Evolutionary conservation across 1,140 invertebrate species (phyloP), one percentile per base, ranked within the genome.

Genomic region (Drosophila micromelanica): DNA sequence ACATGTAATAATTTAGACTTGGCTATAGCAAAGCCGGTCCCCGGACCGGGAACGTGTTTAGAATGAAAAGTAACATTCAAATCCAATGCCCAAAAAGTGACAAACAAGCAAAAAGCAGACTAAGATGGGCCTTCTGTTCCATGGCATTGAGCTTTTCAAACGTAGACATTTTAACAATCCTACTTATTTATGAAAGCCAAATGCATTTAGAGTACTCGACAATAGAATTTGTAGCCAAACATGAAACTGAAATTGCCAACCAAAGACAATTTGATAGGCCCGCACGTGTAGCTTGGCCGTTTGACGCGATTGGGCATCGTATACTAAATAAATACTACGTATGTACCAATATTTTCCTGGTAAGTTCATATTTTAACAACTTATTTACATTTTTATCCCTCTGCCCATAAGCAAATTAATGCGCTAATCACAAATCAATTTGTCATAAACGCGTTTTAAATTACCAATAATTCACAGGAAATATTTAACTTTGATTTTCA

Each of bases 151-250:
- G 55, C 42, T 23, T 60, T 20, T 49, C 57, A 43, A 73, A 49
- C 64, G 55, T 68, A 75, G 71, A 78, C 81, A 81, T 78, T 86
- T 86, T 87, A 87, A 78, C 74, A 82, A 68, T 76, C 70, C 71
- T 87, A 76, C 87, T 87, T 86, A 86, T 86, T 86, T 86, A 86
- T 86, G 75, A 86, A 86, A 63, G 56, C 43, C 71, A 86, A 85
- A 78, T 81, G 78, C 81, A 86, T 65, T 86, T 85, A 59, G 60
- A 62, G 64, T 49, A 46, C 49, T 48, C 27, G 54, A 80, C 80
- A 76, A 73, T 71, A 40, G 27, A 78, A 45, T 54, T 62, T 87
- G 70, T 78, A 78, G 59, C 78, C 56, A 48, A 48, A 78, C 69
- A 78, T 85, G 72, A 80, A 86, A 87, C 87, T 81, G 67, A 87